Evolutionary conservation across 2,888 invertebrate genomes (phyloP).

Genomic region (Crossocerus cetratus): DNA sequence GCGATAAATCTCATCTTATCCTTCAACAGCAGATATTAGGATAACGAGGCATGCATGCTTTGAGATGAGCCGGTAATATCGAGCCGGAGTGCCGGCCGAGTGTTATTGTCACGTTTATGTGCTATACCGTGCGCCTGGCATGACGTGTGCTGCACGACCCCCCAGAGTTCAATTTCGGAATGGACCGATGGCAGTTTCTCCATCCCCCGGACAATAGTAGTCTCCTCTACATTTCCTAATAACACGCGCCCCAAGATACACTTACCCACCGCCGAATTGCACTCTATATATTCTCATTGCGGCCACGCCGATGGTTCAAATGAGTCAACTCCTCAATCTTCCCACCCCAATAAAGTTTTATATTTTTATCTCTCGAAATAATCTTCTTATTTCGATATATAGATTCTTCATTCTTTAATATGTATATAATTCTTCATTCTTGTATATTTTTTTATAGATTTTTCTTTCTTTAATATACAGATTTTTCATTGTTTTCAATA

Average conservation of each 20-base stretch:
- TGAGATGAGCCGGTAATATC: constrained; percentile 42
- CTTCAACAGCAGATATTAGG: constrained; percentile 13
- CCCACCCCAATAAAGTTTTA: too few relatives aligned
- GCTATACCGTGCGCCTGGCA: constrained; percentile 3
- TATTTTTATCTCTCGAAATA: too few relatives aligned
- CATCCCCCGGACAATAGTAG: constrained; percentile 35
- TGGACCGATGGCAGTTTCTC: constrained; percentile 31
- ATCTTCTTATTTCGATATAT: too few relatives aligned
- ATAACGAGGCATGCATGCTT: constrained; percentile 9
- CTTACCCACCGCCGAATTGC: background rate
- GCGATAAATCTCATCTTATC: constrained; percentile 12
- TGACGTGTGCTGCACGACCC: constrained; percentile 47
- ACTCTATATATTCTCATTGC: background rate
- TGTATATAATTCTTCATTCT: too few relatives aligned
- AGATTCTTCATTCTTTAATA: too few relatives aligned
- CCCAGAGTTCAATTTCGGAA: constrained; percentile 61
- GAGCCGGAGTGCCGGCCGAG: constrained; percentile 18
- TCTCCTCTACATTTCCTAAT: constrained; percentile 24
- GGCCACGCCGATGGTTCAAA: too few relatives aligned
- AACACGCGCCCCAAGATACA: constrained; percentile 4
- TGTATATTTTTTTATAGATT: too few relatives aligned
- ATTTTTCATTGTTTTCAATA: too few relatives aligned
- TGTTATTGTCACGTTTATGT: constrained; percentile 55
- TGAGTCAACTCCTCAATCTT: too few relatives aligned
- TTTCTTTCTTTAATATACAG: too few relatives aligned